Conservation (phyloP, 2,797 vertebrate species). For the Chloroceryle inda region DNA sequence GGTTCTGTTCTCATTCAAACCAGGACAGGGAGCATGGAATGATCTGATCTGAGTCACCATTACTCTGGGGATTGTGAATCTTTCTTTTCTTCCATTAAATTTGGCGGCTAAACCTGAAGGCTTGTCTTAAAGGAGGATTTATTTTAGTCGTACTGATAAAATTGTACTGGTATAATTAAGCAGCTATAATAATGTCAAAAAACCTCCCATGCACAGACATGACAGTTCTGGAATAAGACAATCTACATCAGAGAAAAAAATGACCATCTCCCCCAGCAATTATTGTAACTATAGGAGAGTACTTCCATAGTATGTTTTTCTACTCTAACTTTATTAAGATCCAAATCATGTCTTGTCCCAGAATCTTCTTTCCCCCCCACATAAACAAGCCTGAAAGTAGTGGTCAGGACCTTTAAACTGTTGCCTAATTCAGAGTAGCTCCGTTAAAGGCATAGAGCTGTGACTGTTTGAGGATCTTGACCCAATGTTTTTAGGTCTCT, state of each 20-base stretch:
- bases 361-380: neutral
- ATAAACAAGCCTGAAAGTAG: neutral
- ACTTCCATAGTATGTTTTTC: neutral
- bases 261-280: neutral
- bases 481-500: neutral
- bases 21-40: neutral
- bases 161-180: constrained; percentile 27
- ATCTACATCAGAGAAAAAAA: neutral
- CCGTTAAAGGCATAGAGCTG: neutral
- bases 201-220: neutral
- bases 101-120: constrained; percentile 10
- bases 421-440: neutral
- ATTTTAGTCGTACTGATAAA: neutral
- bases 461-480: neutral
- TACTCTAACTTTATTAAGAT: neutral
- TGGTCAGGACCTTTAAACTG: constrained; percentile 3
- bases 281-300: neutral
- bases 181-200: neutral
- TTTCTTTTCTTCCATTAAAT: neutral
- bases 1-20: no score
- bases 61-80: neutral
- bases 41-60: neutral
- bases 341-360: neutral
- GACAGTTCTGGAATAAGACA: neutral
- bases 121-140: constrained; percentile 5